Evolutionary conservation across 2,113 vertebrate genomes (phyloP).

Genomic region (Daubentonia madagascariensis): DNA sequence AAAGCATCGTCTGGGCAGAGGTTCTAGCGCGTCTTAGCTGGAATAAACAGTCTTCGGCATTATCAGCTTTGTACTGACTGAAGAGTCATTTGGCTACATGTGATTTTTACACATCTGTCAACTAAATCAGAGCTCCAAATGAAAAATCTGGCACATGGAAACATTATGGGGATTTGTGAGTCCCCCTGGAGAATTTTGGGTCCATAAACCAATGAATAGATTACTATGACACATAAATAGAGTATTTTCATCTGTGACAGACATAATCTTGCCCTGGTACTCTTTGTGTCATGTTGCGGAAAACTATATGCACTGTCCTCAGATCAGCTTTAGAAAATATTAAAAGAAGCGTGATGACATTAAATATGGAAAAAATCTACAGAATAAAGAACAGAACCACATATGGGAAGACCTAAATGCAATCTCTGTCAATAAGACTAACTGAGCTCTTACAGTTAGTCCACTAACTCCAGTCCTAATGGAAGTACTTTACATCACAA

Average conservation of each 20-base stretch:
- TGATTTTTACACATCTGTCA: conserved; percentile 65
- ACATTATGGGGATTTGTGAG: conserved; percentile 68
- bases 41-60: not conserved
- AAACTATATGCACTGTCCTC: conserved; percentile 27
- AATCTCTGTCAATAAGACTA: not conserved
- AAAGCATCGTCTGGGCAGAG: not conserved
- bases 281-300: not conserved
- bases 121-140: conserved; percentile 64
- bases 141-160: conserved; percentile 66
- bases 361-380: not conserved
- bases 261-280: not conserved
- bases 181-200: conserved; percentile 65
- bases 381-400: not conserved
- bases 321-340: not conserved
- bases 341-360: conserved; percentile 18
- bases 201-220: conserved; percentile 67
- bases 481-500: not conserved
- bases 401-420: not conserved
- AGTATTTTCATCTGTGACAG: conserved; percentile 60
- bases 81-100: conserved; percentile 50
- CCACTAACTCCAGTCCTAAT: not conserved
- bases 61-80: not conserved
- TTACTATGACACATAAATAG: conserved; percentile 53
- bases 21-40: not conserved
- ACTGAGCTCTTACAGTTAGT: not conserved